These are phyloP conservation scores for Hippocampus mohnikei DNA, from an alignment of 2,113 vertebrate genomes.

Conservation along the genomic window DNA sequence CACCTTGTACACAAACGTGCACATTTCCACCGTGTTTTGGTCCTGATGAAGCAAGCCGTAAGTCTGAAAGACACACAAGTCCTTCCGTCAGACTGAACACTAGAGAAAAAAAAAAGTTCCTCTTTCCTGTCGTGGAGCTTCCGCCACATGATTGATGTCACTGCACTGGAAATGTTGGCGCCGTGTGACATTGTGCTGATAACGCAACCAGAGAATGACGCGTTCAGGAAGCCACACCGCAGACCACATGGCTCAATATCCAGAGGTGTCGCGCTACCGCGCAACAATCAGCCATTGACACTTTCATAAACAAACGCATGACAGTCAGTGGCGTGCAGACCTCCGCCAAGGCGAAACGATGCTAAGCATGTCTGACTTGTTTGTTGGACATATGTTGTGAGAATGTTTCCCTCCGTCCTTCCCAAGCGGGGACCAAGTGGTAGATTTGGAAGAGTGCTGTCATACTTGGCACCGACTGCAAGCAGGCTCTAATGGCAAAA, in stretches of 20 bases:
- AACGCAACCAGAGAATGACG: constrained; percentile 3
- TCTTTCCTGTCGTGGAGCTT: not conserved
- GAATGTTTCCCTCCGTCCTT: not conserved
- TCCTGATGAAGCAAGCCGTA: constrained; percentile 91
- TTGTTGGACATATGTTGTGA: not conserved
- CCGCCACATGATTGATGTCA: constrained; percentile 8
- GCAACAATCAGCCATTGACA: constrained; percentile 15
- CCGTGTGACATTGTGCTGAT: constrained; percentile 3
- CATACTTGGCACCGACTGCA: not conserved
- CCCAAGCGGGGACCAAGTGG: not conserved
- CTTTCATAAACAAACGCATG: not conserved
- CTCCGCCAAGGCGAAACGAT: not conserved
- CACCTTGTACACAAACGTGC: constrained; percentile 93
- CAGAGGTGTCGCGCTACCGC: constrained; percentile 1
- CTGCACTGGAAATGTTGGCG: not conserved
- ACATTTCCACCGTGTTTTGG: constrained; percentile 91
- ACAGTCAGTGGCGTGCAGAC: not conserved
- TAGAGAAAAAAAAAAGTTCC: not conserved
- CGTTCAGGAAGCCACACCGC: constrained; percentile 24
- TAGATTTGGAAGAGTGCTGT: not conserved
- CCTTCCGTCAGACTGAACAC: not conserved
- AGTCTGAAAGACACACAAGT: constrained; percentile 74
- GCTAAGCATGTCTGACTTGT: not conserved
- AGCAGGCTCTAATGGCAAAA: not conserved
- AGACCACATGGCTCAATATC: not conserved